A percentile compares a stretch with the other conserved stretches of the same genome.
phyloP scores from a whole-genome alignment of 2,888 invertebrate species.

The Polietes domitor region DNA sequence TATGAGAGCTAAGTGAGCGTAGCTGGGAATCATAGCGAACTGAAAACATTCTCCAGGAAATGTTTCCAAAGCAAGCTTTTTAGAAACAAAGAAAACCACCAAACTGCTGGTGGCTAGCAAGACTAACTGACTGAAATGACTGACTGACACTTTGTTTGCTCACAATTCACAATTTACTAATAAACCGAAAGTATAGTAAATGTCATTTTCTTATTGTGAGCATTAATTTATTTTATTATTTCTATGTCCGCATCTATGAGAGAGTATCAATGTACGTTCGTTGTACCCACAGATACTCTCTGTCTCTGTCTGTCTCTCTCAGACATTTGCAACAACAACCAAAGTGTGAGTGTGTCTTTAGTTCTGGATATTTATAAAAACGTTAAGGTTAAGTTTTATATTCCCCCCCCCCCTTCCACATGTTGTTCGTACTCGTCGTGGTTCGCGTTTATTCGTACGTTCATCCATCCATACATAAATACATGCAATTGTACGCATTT shows the following conservation, averaged over 20 bases:
- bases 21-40: no score
- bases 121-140: no score
- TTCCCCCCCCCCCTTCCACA: background rate
- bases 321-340: background rate
- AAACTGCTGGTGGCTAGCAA: no score
- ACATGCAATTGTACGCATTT: slow-evolving; percentile 7
- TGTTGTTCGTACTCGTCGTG: background rate
- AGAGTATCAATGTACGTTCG: no score
- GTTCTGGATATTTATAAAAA: background rate
- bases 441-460: background rate
- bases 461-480: background rate
- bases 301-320: no score
- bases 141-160: background rate
- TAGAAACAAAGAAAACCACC: background rate
- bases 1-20: no score
- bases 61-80: background rate
- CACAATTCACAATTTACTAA: slow-evolving; percentile 19
- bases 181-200: background rate
- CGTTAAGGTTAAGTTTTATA: background rate
- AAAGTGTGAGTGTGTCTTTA: background rate
- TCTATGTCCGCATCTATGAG: background rate
- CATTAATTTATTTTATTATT: background rate
- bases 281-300: no score
- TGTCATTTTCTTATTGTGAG: background rate
- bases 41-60: background rate